Base-by-base conservation (phyloP, 1,140 invertebrate species). In the Drosophila kanapiae region DNA sequence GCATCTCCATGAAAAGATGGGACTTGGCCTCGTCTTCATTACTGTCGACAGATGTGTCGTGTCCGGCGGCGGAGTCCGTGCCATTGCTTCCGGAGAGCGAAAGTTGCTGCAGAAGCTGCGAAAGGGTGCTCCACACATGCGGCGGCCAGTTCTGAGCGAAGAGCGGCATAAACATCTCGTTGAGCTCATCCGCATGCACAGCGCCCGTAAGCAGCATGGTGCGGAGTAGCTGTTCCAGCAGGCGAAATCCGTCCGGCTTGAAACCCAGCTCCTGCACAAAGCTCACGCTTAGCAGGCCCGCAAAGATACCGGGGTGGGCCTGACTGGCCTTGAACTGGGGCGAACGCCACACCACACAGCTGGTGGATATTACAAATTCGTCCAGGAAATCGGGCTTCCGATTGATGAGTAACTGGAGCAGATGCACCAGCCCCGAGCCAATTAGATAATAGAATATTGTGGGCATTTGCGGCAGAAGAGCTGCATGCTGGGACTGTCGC, bases 1-100 rank as follows among this genome's bases (percentile, higher is more conserved):
- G 75, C 65, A 92, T 69, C 74, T 93, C 92, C 91, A 93, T 93
- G 40, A 93, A 92, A 9, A 93, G 80, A 59, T 88, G 79, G 4
- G 82, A 93, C 40, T 83, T 91, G 18, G 56, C 75, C 42, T 79
- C 84, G 37, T 91, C 80, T 10, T 91, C 82, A 2, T 51, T 48
- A 38, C 71, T 59, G 37, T 68, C 53, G n/a, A 14, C 29, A 4
- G 57, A 40, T 18, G 53, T n/a, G n/a, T 48, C 14, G 5, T 11
- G 40, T 38, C 29, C 35, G n/a, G 1, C 33, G 16, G 8, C 47
- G 11, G 23, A 23, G 23, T 27, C 33, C 23, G 49, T 48, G 47
- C 27, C 33, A 29, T 47, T 42, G 53, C 33, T 47, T 3, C 51
- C 38, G 10, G 65, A 45, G 13, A 82, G 49, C 3, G 86, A 82